A percentile compares a stretch with the other conserved stretches of the same genome.
Conservation (phyloP, 2,888 invertebrate genomes). For the Cephus spinipes region DNA sequence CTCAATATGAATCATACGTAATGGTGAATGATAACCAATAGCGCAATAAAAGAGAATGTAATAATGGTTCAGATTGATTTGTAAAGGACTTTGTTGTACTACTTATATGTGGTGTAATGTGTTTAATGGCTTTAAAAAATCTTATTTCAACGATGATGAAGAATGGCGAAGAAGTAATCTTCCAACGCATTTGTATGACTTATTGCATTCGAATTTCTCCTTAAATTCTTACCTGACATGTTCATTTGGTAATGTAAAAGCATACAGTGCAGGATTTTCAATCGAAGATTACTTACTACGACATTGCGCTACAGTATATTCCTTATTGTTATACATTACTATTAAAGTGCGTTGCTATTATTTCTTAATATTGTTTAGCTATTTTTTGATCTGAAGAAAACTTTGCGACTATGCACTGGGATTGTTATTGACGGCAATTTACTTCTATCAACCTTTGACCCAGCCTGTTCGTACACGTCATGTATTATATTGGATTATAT, state of each 20-base stretch:
- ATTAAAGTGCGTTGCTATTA: not conserved
- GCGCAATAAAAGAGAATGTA: not conserved
- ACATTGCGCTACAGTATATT: not conserved
- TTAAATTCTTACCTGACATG: not conserved
- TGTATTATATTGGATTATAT: not conserved
- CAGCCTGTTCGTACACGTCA: not conserved
- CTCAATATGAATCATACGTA: not conserved
- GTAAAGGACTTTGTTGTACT: not conserved
- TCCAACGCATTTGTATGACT: not conserved
- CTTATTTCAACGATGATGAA: not conserved
- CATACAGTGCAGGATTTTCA: not conserved
- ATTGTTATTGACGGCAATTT: not conserved
- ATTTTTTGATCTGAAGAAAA: not conserved
- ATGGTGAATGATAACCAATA: not conserved
- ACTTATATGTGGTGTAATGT: not conserved
- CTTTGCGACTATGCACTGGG: not conserved
- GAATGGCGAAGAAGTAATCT: not conserved
- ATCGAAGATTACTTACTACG: not conserved
- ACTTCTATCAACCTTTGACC: not conserved
- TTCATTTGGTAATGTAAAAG: not conserved
- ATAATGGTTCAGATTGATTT: not conserved
- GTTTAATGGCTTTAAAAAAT: not conserved
- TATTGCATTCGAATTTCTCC: not conserved
- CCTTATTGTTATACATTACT: not conserved
- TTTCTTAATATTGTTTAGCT: not conserved